phyloP scores from a whole-genome alignment of 2,888 invertebrate genomes.

The Troilus luridus region DNA sequence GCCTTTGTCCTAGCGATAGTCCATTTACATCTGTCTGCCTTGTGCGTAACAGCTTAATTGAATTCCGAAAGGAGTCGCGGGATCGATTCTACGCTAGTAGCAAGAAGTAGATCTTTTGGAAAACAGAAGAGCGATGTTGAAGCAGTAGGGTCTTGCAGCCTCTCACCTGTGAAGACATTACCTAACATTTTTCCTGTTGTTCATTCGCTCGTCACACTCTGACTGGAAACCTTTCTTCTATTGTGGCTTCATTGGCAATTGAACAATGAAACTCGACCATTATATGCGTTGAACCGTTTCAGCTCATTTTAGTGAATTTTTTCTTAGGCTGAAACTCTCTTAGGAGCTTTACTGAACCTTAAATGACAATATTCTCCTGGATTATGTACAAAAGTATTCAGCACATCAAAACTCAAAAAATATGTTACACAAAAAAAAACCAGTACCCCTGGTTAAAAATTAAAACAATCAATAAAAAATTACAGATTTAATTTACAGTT shows the following conservation, averaged over 20 bases:
- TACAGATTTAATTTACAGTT: no score
- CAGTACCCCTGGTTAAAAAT: no score
- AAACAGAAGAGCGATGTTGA: background rate
- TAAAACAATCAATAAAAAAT: no score
- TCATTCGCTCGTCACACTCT: background rate
- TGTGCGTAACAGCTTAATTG: background rate
- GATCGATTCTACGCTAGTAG: background rate
- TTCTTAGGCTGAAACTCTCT: no score
- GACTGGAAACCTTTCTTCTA: background rate
- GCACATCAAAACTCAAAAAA: no score
- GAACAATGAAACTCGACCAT: background rate
- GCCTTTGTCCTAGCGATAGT: background rate
- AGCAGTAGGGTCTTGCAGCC: background rate
- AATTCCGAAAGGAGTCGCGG: background rate
- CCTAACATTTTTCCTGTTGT: background rate
- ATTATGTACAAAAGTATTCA: no score
- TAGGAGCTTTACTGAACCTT: no score
- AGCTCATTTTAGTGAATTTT: background rate
- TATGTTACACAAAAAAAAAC: no score
- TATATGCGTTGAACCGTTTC: background rate
- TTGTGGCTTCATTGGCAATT: background rate
- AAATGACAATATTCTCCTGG: no score
- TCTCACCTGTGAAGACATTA: conserved; percentile 15
- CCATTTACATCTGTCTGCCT: conserved; percentile 7
- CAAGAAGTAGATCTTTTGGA: background rate